phyloP scores from a whole-genome alignment of 2,113 vertebrate species.

The Heteronetta atricapilla region DNA sequence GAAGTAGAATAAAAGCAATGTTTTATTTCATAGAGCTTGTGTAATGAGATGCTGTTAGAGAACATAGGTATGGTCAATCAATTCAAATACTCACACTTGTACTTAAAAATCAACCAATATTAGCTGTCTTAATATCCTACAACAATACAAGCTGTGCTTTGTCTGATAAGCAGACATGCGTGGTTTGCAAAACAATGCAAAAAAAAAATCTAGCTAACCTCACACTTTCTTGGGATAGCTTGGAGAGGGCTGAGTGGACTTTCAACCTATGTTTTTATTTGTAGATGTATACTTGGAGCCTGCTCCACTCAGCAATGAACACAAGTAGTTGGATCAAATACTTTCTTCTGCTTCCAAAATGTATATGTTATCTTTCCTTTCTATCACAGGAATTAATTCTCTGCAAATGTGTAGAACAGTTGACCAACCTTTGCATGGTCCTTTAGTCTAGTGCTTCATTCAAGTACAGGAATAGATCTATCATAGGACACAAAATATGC shows the following conservation, averaged over 20 bases:
- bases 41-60: background rate
- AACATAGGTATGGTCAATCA: background rate
- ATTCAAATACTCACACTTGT: background rate
- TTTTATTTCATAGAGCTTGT: background rate
- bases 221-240: background rate
- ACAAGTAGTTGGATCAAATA: background rate
- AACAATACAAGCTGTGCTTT: background rate
- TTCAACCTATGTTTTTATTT: background rate
- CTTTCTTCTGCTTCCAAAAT: background rate
- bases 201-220: background rate
- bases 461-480: background rate
- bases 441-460: background rate
- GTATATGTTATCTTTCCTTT: background rate
- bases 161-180: background rate
- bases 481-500: rapidly evolving
- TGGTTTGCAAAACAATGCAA: background rate
- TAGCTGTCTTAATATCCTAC: background rate
- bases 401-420: background rate
- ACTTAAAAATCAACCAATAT: background rate
- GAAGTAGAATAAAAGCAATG: background rate
- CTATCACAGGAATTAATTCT: background rate
- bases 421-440: background rate
- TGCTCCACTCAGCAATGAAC: background rate
- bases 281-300: background rate
- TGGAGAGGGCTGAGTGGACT: background rate